Base-by-base conservation (phyloP, 2,888 invertebrate genomes). In the Imbricaverruca yamaguchii region DNA sequence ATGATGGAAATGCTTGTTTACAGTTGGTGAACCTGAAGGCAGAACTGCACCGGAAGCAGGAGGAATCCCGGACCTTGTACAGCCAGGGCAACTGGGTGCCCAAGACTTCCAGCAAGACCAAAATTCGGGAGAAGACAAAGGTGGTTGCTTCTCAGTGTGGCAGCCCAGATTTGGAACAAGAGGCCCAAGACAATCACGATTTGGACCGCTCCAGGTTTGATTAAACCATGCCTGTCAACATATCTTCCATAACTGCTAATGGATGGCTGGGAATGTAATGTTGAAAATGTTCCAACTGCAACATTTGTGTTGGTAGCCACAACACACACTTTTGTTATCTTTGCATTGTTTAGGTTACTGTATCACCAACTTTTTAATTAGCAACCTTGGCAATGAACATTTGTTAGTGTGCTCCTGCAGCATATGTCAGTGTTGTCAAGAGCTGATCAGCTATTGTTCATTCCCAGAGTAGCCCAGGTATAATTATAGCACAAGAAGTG, bases 11-110 rank as follows among this genome's bases (percentile, higher is more conserved):
- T 39, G 39, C 2, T 39, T 39, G 39, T 39, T 39, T 39, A 21
- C 81, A 83, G 83, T 83, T 89, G 82, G 85, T 89, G n/a, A 88
- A 88, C 81, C 84, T 97, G 83, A 96, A 96, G 89, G 96, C 97
- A 0, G 97, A 97, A 88, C 89, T 97, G 23, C 87, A 93, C 79
- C 90, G 93, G 83, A 97, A 97, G 87, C 93, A 95, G 87, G 92
- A 93, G 85, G 95, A 96, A 88, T 92, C 94, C 65, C 67, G 82
- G 55, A 83, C 80, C 65, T 13, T 78, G 61, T 81, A 65, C 81
- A 18, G 79, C 53, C 25, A 56, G 18, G 13, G 18, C 12, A 39
- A 57, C 18, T 25, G 25, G 67, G 61, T 39, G 21, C 55, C 80
- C 61, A 77, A 81, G 59, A 81, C 80, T 11, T 59, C 78, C 18